Conservation (phyloP, 2,888 invertebrate species). For the Poecilus cupreus region DNA sequence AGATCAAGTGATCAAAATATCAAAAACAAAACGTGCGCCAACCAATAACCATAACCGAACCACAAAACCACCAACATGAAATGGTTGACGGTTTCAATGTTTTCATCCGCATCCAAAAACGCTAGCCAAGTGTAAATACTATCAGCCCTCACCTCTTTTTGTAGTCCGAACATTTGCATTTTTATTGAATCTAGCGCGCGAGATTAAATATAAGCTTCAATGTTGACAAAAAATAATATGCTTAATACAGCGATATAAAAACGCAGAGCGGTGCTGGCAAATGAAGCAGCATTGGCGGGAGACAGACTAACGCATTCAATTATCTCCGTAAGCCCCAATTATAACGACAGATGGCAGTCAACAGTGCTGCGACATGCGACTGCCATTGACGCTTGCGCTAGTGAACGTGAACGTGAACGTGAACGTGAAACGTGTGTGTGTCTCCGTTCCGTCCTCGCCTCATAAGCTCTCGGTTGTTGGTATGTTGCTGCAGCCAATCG, state of each 20-base stretch:
- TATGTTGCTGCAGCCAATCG: no score
- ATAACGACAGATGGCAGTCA: conserved; percentile 76
- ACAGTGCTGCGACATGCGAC: conserved; percentile 1
- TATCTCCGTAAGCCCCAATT: conserved; percentile 82
- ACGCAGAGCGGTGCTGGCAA: conserved; percentile 64
- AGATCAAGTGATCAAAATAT: conserved; percentile 34
- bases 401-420: no score
- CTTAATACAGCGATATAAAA: conserved; percentile 74
- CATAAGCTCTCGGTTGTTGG: no score
- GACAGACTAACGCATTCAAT: conserved; percentile 76
- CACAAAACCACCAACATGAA: not conserved
- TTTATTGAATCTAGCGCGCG: conserved; percentile 73
- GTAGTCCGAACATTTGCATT: conserved; percentile 79
- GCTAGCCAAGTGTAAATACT: conserved; percentile 71
- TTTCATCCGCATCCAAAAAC: not conserved
- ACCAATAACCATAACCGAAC: conserved; percentile 2
- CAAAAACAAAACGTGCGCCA: conserved; percentile 5
- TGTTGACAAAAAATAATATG: conserved; percentile 80
- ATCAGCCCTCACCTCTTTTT: conserved; percentile 68
- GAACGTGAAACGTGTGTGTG: no score
- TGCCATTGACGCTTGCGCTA: conserved; percentile 30
- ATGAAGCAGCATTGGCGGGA: conserved; percentile 65
- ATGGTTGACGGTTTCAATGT: conserved; percentile 24
- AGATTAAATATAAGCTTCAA: conserved; percentile 73
- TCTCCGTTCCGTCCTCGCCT: no score